Evolutionary conservation across 1,140 invertebrate species (phyloP).

Genomic region (Amphibalanus amphitrite): DNA sequence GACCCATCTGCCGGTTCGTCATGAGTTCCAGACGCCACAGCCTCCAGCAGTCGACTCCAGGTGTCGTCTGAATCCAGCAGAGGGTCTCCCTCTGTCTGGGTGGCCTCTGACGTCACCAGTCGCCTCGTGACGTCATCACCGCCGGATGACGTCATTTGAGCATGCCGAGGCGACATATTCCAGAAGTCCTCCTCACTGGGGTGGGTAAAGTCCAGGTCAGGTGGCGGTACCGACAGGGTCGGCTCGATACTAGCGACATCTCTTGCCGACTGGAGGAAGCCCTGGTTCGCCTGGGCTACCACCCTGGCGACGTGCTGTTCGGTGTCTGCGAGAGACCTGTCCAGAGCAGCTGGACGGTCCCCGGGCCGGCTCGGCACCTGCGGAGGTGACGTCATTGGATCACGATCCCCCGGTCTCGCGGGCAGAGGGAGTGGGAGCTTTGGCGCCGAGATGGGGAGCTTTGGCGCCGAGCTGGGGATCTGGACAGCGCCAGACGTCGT

Average conservation of each 20-base stretch:
- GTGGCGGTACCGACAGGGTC: too few species aligned
- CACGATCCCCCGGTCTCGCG: too few species aligned
- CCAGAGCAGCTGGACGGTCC: too few species aligned
- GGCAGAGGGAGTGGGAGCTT: too few species aligned
- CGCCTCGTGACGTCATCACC: neutral
- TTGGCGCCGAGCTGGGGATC: too few species aligned
- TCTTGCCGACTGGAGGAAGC: neutral
- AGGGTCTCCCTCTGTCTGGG: neutral
- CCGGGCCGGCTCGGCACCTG: too few species aligned
- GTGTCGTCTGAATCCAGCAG: too few species aligned
- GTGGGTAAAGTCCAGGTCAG: neutral
- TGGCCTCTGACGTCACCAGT: neutral
- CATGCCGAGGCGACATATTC: neutral
- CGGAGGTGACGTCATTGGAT: too few species aligned
- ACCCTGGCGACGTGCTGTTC: neutral
- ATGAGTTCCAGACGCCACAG: neutral
- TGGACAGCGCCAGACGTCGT: too few species aligned
- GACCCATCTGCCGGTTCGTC: too few species aligned
- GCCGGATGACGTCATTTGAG: neutral
- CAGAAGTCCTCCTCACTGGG: neutral
- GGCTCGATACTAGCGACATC: neutral
- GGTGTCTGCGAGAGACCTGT: neutral
- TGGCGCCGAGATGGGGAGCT: too few species aligned
- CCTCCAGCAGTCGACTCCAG: neutral
- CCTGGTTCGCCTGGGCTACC: neutral